These are phyloP conservation scores for Clangula hyemalis DNA, from an alignment of 2,797 vertebrate species.

Conservation along the genomic window DNA sequence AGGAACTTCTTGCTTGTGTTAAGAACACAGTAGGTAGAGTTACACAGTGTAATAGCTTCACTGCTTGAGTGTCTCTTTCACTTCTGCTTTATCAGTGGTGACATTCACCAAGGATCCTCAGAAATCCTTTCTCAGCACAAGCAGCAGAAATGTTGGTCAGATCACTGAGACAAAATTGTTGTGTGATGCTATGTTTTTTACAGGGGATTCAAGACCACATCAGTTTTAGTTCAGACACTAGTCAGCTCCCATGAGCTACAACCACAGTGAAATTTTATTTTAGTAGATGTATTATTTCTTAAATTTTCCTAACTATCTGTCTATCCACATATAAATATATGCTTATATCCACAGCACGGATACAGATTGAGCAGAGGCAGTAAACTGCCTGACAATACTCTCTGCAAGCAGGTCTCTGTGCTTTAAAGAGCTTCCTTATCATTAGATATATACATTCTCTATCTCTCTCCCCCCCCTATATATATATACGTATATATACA, in stretches of 20 bases:
- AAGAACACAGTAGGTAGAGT: neutral
- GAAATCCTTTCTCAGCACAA: neutral
- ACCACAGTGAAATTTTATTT: neutral
- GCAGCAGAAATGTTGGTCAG: neutral
- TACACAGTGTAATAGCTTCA: neutral
- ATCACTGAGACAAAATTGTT: neutral
- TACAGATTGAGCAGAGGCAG: neutral
- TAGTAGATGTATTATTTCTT: neutral
- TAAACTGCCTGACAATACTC: neutral
- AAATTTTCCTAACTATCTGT: neutral
- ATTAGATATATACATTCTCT: no score
- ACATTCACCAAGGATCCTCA: accelerated
- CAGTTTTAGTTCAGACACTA: neutral
- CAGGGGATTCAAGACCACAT: neutral
- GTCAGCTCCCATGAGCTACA: neutral
- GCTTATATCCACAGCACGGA: neutral
- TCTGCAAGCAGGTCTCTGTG: neutral
- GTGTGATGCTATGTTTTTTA: neutral
- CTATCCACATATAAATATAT: neutral
- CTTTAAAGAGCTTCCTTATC: neutral
- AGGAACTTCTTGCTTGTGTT: neutral
- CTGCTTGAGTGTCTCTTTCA: neutral
- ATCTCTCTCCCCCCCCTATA: no score
- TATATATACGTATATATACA: no score
- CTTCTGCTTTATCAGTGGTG: neutral